Base-by-base conservation (phyloP, 2,888 invertebrate species). In the Calliphora vomitoria region DNA sequence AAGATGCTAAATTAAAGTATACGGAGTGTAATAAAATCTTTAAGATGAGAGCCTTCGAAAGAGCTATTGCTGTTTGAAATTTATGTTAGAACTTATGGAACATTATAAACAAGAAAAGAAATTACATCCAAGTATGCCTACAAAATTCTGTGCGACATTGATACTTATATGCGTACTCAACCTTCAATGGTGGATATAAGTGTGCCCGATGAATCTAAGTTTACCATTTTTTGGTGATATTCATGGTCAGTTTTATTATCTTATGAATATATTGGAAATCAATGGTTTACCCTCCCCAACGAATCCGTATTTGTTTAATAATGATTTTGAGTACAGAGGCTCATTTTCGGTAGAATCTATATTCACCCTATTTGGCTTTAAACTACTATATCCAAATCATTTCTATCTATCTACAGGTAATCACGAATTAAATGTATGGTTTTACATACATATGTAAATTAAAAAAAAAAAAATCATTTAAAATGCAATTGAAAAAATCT, bases 341-440 rank as follows among this genome's bases (percentile, higher is more conserved):
- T 99, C 99, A 0, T 99, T 99, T 94, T 99, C 99, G 50, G 99
- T 99, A 44, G 99, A 99, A 94, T 99, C 99, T 93, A 99, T 99
- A 92, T 98, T 99, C 93, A 98, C 98, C 11, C 94, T 99, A 89
- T 98, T 99, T 94, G 98, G 98, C 88, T 99, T 98, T 94, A 99
- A 99, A 94, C 94, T 99, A 88, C 95, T 99, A 71, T 99, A 96
- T 94, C 99, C 99, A 0, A 95, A 99, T 92, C 97, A 99, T 94
- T 99, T 99, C 94, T 99, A 96, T 94, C 97, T 99, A 97, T 98
- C 99, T 0, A 95, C 99, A 95, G 99, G 99, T 98, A 94, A n/a
- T n/a, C n/a, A n/a, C n/a, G n/a, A n/a, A n/a, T n/a, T n/a, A n/a
- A n/a, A n/a, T n/a, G n/a, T n/a, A n/a, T n/a, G n/a, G n/a, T n/a